These are phyloP conservation scores for Gymnarchus niloticus DNA, from an alignment of 2,113 vertebrate species.

Conservation along the genomic window DNA sequence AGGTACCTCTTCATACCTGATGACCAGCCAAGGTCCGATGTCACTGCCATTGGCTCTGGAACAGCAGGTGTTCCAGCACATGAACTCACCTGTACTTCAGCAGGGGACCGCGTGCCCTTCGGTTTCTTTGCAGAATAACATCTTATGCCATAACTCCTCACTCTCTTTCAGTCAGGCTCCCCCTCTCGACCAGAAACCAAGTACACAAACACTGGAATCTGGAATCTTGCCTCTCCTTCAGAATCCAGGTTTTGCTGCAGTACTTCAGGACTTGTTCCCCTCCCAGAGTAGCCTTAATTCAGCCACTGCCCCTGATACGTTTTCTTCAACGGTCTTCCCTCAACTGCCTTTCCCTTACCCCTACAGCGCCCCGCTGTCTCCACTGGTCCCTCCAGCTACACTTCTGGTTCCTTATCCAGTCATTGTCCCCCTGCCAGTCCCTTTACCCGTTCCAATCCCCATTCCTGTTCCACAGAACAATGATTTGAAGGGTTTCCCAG, in stretches of 20 bases:
- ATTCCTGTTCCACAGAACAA: conserved; percentile 72
- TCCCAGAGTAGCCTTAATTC: conserved; percentile 66
- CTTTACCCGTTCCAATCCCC: conserved; percentile 83
- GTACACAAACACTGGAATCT: conserved; percentile 68
- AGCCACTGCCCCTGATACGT: conserved; percentile 51
- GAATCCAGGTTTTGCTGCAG: conserved; percentile 79
- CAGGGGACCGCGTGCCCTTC: conserved; percentile 64
- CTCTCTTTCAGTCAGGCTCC: conserved; percentile 69
- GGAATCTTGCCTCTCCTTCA: conserved; percentile 78
- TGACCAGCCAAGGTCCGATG: conserved; percentile 82
- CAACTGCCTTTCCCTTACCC: conserved; percentile 66
- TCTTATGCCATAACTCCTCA: conserved; percentile 69
- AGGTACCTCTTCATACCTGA: conserved; percentile 76
- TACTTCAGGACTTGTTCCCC: conserved; percentile 88
- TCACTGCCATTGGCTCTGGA: conserved; percentile 87
- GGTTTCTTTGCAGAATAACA: conserved; percentile 68
- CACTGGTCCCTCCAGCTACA: conserved; percentile 85
- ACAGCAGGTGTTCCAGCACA: conserved; percentile 91
- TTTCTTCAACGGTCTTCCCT: conserved; percentile 50
- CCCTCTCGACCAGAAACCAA: conserved; percentile 76
- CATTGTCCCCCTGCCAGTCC: conserved; percentile 88
- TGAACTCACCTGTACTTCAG: conserved; percentile 78
- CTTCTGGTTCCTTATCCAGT: conserved; percentile 90
- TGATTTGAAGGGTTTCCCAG: conserved; percentile 67
- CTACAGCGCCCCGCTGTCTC: conserved; percentile 77